phyloP scores from a whole-genome alignment of 2,113 vertebrate species.

The Lipophrys pholis region DNA sequence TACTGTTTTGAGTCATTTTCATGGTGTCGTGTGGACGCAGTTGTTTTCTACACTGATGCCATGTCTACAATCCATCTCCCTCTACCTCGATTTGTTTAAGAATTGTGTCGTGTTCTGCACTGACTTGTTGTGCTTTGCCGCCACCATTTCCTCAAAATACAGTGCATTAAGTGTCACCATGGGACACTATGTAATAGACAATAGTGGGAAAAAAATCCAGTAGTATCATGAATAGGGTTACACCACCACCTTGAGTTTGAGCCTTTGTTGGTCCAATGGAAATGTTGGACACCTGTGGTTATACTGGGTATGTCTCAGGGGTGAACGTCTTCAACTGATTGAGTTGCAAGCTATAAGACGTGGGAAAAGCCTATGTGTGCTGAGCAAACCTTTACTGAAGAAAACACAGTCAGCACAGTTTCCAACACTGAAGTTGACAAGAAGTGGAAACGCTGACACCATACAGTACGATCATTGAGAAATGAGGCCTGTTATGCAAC shows the following conservation, averaged over 20 bases:
- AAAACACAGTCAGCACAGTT: constrained; percentile 26
- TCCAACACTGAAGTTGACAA: constrained; percentile 41
- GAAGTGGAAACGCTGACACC: constrained; percentile 15
- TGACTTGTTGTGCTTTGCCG: too few relatives aligned
- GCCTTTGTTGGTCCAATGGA: neutral
- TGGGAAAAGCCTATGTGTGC: constrained; percentile 18
- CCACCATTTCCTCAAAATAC: too few relatives aligned
- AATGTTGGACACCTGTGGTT: neutral
- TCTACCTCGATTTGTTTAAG: too few relatives aligned
- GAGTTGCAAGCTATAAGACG: constrained; percentile 8
- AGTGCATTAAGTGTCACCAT: too few relatives aligned
- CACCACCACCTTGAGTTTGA: neutral
- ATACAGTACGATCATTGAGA: constrained; percentile 40
- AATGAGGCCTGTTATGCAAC: constrained; percentile 18
- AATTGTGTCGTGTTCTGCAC: too few relatives aligned
- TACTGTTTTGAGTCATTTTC: too few relatives aligned
- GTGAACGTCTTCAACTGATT: constrained; percentile 36
- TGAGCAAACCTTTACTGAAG: constrained; percentile 20
- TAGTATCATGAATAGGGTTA: too few relatives aligned
- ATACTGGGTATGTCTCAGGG: constrained; percentile 21
- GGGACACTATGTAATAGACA: neutral
- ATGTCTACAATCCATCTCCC: too few relatives aligned
- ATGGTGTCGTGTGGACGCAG: too few relatives aligned
- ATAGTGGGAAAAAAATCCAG: neutral
- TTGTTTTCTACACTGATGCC: too few relatives aligned